Conservation (phyloP, 2,113 vertebrate species). For the Cheirogaleus medius region DNA sequence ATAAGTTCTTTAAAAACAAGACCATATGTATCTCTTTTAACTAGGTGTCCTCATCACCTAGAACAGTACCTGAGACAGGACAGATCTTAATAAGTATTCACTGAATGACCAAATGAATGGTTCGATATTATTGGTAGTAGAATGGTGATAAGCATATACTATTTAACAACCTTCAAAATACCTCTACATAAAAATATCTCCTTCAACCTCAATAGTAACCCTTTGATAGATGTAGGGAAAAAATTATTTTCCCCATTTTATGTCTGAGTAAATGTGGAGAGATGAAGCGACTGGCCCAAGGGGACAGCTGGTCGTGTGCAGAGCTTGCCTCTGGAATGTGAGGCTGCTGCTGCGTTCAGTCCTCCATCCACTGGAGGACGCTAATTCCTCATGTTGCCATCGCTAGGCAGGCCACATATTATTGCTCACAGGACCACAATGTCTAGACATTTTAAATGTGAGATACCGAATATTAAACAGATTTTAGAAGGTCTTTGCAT, state of each 20-base stretch:
- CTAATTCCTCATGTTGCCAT: background rate
- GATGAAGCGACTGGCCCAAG: background rate
- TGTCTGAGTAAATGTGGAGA: background rate
- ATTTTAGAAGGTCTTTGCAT: background rate
- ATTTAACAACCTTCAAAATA: background rate
- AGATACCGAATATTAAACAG: background rate
- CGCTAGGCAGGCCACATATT: background rate
- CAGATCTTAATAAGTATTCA: background rate
- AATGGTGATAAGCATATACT: background rate
- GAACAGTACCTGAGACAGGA: background rate
- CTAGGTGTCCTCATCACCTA: background rate
- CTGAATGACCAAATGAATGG: background rate
- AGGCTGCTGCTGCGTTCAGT: background rate
- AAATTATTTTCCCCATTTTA: background rate
- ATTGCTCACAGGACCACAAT: background rate
- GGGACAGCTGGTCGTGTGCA: background rate
- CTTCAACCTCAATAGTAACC: background rate
- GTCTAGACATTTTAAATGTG: background rate
- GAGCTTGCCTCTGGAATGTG: no score
- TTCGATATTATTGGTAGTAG: background rate
- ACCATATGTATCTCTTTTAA: background rate
- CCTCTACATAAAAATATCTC: background rate
- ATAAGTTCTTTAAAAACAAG: background rate
- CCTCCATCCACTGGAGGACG: background rate
- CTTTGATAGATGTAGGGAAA: background rate